Evolutionary conservation across 2,888 invertebrate genomes (phyloP).

Genomic region (Drosophila recens): DNA sequence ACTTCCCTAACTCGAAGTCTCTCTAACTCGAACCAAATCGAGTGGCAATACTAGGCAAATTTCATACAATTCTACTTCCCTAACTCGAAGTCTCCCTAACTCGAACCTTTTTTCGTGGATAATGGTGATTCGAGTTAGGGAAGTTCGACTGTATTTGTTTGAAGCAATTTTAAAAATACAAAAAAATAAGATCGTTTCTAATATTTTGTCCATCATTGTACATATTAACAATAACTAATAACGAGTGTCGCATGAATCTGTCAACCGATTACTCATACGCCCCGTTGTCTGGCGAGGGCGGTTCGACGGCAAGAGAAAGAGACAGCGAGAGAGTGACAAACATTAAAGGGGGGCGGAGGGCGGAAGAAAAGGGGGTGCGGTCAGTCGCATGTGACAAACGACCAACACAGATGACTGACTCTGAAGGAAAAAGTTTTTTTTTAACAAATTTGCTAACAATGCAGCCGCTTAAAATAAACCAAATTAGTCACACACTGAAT

Average conservation of each 20-base stretch:
- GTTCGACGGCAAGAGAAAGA: neutral
- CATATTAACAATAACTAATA: constrained; percentile 66
- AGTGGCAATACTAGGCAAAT: no score
- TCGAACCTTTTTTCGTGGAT: no score
- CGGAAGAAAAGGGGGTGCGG: neutral
- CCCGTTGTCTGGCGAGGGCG: constrained; percentile 35
- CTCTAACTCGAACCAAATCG: no score
- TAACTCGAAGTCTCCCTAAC: no score
- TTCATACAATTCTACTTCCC: no score
- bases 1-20: no score
- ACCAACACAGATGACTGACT: constrained; percentile 42
- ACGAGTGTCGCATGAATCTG: constrained; percentile 58
- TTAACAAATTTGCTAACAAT: constrained; percentile 35
- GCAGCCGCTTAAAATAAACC: constrained; percentile 27
- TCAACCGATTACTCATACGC: constrained; percentile 60
- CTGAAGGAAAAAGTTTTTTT: constrained; percentile 5
- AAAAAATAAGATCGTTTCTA: no score
- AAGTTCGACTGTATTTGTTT: no score
- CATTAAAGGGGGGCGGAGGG: neutral
- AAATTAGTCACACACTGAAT: constrained; percentile 14
- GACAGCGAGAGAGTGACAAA: neutral
- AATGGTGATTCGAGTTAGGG: no score
- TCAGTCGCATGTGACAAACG: constrained; percentile 46
- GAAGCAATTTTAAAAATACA: no score
- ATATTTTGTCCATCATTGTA: no score